phyloP scores from a whole-genome alignment of 30 jellyfish, hydroid and myxozoan genomes.

The Hydractinia echinata region DNA sequence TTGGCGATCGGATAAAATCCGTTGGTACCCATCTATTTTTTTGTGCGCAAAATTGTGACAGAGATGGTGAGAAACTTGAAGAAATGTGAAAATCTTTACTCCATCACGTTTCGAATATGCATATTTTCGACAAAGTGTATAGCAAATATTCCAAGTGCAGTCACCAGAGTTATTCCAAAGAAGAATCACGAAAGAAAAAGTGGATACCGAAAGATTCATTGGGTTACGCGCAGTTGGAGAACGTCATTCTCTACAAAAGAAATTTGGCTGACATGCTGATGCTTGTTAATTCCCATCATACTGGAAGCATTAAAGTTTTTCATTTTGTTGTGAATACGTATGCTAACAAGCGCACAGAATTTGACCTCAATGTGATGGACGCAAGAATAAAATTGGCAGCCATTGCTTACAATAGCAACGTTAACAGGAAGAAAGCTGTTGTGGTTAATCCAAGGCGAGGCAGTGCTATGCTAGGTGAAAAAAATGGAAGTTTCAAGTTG shows the following conservation, averaged over 20 bases:
- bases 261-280: background rate
- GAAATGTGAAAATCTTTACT: constrained; percentile 24
- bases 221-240: background rate
- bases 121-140: background rate
- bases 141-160: background rate
- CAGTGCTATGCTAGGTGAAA: background rate
- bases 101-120: constrained; percentile 8
- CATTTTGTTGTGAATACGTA: background rate
- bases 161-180: background rate
- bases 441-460: background rate
- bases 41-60: constrained; percentile 6
- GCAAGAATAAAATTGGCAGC: constrained; percentile 14
- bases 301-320: constrained; percentile 20
- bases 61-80: background rate
- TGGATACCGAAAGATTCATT: background rate
- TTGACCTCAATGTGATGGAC: constrained; percentile 19
- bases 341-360: background rate
- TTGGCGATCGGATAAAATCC: constrained; percentile 25
- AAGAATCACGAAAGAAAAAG: background rate
- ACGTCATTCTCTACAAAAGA: background rate
- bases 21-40: constrained; percentile 8
- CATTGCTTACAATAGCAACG: background rate
- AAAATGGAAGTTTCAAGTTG: constrained; percentile 7
- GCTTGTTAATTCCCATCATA: background rate
- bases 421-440: background rate